Evolutionary conservation across 64 coral and sea anemone species (phyloP).

Genomic region (Pachyseris speciosa): DNA sequence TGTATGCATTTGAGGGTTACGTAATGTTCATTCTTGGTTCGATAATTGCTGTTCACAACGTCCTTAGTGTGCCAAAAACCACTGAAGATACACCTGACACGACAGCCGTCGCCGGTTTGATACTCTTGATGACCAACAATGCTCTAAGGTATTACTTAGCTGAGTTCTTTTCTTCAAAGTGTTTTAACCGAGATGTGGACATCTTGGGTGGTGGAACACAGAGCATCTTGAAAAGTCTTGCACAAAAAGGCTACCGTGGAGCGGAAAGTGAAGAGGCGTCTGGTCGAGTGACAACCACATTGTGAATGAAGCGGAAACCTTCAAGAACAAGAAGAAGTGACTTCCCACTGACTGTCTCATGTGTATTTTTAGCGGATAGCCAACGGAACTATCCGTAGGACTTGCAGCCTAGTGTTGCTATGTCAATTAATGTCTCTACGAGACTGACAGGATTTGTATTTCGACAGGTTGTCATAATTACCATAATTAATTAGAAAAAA

Average conservation of each 20-base stretch:
- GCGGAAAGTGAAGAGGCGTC: background rate
- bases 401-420: background rate
- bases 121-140: slow-evolving; percentile 10
- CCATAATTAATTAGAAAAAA: too few relatives aligned
- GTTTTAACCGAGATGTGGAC: too few relatives aligned
- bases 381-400: background rate
- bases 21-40: background rate
- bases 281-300: background rate
- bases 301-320: background rate
- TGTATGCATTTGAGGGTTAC: slow-evolving; percentile 2
- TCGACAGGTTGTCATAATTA: too few relatives aligned
- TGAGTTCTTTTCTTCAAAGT: background rate
- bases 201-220: background rate
- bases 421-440: background rate
- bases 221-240: background rate
- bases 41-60: background rate
- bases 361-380: background rate
- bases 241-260: background rate
- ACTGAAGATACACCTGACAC: background rate
- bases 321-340: background rate
- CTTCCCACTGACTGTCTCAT: too few relatives aligned
- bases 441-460: background rate
- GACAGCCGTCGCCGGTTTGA: background rate
- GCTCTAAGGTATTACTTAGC: slow-evolving; percentile 9
- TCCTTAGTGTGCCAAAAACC: background rate